Conservation (phyloP, 2,113 vertebrate genomes). For the Cranoglanis bouderius region DNA sequence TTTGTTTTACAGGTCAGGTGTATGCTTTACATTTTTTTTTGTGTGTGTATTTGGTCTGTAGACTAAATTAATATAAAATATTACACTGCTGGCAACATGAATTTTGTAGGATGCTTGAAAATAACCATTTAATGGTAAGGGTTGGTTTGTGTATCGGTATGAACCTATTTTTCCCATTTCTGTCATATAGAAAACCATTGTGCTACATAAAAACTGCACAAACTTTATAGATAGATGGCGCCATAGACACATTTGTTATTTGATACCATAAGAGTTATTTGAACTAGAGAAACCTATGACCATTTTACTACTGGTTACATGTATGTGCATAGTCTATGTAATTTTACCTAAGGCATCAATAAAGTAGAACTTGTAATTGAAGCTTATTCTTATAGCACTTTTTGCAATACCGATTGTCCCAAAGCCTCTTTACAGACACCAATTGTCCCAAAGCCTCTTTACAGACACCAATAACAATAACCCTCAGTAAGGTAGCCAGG, state of each 20-base stretch:
- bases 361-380: not conserved
- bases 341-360: not conserved
- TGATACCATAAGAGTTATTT: not conserved
- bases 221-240: slow-evolving; percentile 47
- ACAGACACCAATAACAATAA: not conserved
- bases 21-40: not conserved
- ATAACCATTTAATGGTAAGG: not conserved
- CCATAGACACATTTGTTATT: slow-evolving; percentile 30
- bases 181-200: not conserved
- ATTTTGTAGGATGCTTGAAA: not conserved
- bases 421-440: too few relatives aligned
- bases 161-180: not conserved
- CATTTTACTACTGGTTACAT: not conserved
- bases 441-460: not conserved
- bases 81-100: not conserved
- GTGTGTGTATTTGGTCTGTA: not conserved
- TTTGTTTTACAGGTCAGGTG: not conserved
- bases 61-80: not conserved
- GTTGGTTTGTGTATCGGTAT: not conserved
- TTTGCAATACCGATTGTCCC: not conserved
- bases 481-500: not conserved
- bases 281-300: not conserved
- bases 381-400: not conserved
- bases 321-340: not conserved
- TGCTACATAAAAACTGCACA: not conserved